Percentiles rank a stretch among this genome's conserved stretches.
These are phyloP conservation scores for Omphaloscelis lunosa DNA, from an alignment of 2,888 invertebrate species.

Conservation along the genomic window DNA sequence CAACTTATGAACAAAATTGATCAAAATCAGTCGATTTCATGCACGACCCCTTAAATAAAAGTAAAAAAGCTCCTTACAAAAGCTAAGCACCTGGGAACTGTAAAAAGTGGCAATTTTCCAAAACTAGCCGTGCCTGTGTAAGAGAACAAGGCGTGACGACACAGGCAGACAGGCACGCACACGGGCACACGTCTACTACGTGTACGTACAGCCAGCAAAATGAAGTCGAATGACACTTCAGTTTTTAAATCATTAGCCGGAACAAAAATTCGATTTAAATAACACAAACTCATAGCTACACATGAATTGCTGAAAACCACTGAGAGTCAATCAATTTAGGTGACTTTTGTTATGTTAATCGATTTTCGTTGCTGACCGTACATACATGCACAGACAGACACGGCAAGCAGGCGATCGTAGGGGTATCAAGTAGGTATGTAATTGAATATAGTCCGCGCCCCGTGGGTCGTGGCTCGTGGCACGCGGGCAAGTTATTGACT, in stretches of 20 bases:
- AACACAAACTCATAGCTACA: neutral
- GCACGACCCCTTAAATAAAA: too few species aligned
- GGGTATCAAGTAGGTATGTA: constrained; percentile 45
- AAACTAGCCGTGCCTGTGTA: constrained; percentile 2
- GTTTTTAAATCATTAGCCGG: neutral
- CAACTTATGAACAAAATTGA: too few species aligned
- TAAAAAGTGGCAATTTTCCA: neutral
- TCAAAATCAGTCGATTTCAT: too few species aligned
- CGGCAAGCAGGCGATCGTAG: constrained; percentile 46
- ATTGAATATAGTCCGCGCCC: constrained; percentile 34
- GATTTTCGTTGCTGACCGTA: neutral
- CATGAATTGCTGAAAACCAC: neutral
- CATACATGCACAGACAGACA: neutral
- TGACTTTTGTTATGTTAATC: neutral
- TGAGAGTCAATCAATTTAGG: neutral
- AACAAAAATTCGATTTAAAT: neutral
- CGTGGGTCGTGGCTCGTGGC: constrained; percentile 1
- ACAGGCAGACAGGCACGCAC: neutral
- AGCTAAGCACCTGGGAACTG: neutral
- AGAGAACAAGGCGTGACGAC: constrained; percentile 13
- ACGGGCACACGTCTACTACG: neutral
- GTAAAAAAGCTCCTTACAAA: neutral
- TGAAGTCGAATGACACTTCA: neutral
- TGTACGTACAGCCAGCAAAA: neutral
- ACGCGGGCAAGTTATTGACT: constrained; percentile 18